A percentile compares a stretch with the other conserved stretches of the same genome.
Conservation (phyloP, 2,888 invertebrate species). For the Prosopocoilus inquinatus region DNA sequence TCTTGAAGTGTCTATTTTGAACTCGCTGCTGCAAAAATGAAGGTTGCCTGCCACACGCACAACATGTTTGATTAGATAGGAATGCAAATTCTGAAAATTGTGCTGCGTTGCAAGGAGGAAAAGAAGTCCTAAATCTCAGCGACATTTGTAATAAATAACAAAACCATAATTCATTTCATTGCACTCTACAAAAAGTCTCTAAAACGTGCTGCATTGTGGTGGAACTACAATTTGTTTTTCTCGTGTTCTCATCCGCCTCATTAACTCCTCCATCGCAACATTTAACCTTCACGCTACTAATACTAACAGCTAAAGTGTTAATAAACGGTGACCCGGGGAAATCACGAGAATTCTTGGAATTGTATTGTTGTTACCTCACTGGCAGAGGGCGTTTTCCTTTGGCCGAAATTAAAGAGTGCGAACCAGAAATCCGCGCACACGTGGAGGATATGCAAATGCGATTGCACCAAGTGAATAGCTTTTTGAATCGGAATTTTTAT, state of each 20-base stretch:
- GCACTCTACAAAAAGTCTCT: slow-evolving; percentile 4
- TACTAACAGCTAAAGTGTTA: not conserved
- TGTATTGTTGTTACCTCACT: not conserved
- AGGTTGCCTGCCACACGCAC: not conserved
- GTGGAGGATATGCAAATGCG: no score
- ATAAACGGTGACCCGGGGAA: no score
- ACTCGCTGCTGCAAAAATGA: no score
- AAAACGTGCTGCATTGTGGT: not conserved
- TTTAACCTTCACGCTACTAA: slow-evolving; percentile 3
- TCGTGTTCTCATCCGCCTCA: not conserved
- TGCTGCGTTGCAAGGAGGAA: not conserved
- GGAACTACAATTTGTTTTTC: not conserved
- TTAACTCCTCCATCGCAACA: not conserved
- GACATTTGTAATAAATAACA: slow-evolving; percentile 11
- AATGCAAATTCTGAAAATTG: not conserved
- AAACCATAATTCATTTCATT: slow-evolving; percentile 16
- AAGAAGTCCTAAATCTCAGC: slow-evolving; percentile 10
- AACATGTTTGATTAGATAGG: not conserved
- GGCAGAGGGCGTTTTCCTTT: not conserved
- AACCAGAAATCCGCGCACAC: no score
- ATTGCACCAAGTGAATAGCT: no score
- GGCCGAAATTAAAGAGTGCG: no score
- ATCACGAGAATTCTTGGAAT: no score
- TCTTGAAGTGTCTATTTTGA: no score
- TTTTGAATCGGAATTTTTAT: no score